Evolutionary conservation across 2,113 vertebrate genomes (phyloP).

Genomic region (Barbus barbus): DNA sequence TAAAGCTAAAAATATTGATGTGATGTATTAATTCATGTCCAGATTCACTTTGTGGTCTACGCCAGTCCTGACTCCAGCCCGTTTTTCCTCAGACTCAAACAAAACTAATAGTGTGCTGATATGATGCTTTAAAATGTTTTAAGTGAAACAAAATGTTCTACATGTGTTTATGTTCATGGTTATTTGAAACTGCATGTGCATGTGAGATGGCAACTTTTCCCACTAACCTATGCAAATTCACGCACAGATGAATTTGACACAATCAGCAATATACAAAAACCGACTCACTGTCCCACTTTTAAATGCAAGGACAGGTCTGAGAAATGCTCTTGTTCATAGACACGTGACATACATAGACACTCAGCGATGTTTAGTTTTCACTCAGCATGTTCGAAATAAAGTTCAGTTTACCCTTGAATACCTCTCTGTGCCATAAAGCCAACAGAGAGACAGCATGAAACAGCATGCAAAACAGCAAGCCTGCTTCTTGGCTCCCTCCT

Average conservation of each 20-base stretch:
- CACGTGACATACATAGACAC: background rate
- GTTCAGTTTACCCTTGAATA: constrained; percentile 7
- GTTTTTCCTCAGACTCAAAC: background rate
- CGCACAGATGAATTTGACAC: too few relatives aligned
- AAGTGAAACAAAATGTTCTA: too few relatives aligned
- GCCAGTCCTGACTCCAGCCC: background rate
- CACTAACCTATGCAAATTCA: too few relatives aligned
- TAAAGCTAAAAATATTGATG: background rate
- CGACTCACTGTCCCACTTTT: too few relatives aligned
- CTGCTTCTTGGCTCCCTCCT: constrained; percentile 2
- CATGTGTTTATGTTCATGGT: too few relatives aligned
- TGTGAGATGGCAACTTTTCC: background rate
- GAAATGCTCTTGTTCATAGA: too few relatives aligned
- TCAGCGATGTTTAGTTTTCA: background rate
- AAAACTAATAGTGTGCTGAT: background rate
- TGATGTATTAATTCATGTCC: background rate
- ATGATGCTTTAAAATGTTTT: background rate
- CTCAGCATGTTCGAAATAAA: constrained; percentile 5
- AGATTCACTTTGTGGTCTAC: background rate
- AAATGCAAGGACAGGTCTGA: too few relatives aligned
- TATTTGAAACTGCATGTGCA: background rate
- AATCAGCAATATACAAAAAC: too few relatives aligned
- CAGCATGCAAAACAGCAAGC: constrained; percentile 8
- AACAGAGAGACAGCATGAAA: constrained; percentile 15
- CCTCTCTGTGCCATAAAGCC: constrained; percentile 9